Base-by-base conservation (phyloP, 2,113 vertebrate genomes). In the Pollachius pollachius region DNA sequence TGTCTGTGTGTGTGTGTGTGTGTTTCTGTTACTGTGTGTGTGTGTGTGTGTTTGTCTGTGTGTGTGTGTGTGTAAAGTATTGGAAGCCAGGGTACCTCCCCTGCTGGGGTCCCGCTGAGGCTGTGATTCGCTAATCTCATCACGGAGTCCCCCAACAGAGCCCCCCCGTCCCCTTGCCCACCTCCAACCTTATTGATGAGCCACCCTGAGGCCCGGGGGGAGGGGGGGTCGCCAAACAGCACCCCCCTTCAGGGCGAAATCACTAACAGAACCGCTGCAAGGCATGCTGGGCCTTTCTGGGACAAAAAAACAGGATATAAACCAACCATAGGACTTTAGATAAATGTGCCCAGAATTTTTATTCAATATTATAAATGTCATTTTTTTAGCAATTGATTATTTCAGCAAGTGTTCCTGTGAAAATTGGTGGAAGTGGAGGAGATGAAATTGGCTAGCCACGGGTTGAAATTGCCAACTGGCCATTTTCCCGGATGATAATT, bases 71-170 rank as follows among this genome's bases (percentile, higher is more conserved):
- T 67, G 52, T 75, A 76, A 68, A 80, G 65, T 25, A 67, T 16
- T 41, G 64, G 68, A 56, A 72, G 73, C 74, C 83, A 82, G 80
- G 71, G 77, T 69, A 75, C 63, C 62, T 66, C 62, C 62, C 77
- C 73, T 25, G 65, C 75, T 73, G 78, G 72, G 30, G 82, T 59
- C 76, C 80, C 69, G 66, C 83, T 64, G 85, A 85, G 87, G 68
- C 77, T 15, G 63, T 76, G 87, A 89, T 90, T 87, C 85, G 79
- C 77, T 74, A 1, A 61, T 83, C 84, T 84, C 84, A 67, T 79
- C 83, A 77, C 79, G 71, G 71, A 84, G 80, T 76, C 84, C 84
- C 82, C 71, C 67, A 74, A 70, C 70, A 69, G 83, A 72, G 76
- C 74, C 78, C 82, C 76, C 30, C 30, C 4, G 6, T 34, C 30